Evolutionary conservation across 64 coral and sea anemone species (phyloP).

Genomic region (Pocillopora damicornis): DNA sequence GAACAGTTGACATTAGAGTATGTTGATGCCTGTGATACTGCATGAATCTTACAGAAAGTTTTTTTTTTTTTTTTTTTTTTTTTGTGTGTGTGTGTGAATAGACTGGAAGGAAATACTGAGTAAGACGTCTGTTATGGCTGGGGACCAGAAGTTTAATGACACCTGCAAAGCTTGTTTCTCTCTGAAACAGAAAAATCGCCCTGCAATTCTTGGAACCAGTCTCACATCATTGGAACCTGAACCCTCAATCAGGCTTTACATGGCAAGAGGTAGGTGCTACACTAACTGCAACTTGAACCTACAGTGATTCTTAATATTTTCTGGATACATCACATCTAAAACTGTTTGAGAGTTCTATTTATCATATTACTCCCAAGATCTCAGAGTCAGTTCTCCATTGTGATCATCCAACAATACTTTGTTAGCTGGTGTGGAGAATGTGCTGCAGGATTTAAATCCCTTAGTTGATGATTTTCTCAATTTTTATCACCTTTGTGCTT

Average conservation of each 20-base stretch:
- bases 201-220: slow-evolving; percentile 69
- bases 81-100: neutral
- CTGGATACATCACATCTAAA: neutral
- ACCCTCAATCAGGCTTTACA: slow-evolving; percentile 80
- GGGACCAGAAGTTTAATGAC: slow-evolving; percentile 50
- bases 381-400: too few species aligned
- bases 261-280: slow-evolving; percentile 80
- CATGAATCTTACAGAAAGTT: neutral
- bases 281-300: neutral
- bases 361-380: too few species aligned
- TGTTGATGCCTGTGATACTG: neutral
- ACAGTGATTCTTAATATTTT: neutral
- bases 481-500: too few species aligned
- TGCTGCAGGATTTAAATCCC: too few species aligned
- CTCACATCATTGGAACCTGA: slow-evolving; percentile 82
- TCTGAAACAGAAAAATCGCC: slow-evolving; percentile 64
- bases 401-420: neutral
- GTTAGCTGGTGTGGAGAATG: neutral
- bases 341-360: neutral
- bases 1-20: too few species aligned
- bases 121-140: slow-evolving; percentile 67
- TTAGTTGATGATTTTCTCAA: too few species aligned
- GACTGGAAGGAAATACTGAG: slow-evolving; percentile 97
- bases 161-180: slow-evolving; percentile 73
- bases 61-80: neutral